A percentile compares a stretch with the other conserved stretches of the same genome.
These are phyloP conservation scores for Ailuropoda melanoleuca DNA, from an alignment of 2,113 vertebrate species.

Conservation along the genomic window DNA sequence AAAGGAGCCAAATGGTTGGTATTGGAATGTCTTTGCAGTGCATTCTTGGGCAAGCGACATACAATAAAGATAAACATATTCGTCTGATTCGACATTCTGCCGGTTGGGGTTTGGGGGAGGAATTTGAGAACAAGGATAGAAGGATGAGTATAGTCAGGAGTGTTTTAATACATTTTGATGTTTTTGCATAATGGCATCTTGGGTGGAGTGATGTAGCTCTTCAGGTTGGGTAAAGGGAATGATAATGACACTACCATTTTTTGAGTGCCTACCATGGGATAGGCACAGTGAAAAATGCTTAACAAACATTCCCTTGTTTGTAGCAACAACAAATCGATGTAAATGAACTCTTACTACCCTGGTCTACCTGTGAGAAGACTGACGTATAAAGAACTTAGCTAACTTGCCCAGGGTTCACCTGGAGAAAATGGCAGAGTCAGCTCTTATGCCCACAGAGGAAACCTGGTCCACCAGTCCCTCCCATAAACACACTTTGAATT, in stretches of 20 bases:
- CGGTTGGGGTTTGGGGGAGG: background rate
- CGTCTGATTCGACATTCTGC: background rate
- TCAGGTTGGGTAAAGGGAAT: background rate
- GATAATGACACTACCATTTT: background rate
- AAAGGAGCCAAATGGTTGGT: background rate
- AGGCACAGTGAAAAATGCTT: background rate
- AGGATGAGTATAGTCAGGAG: background rate
- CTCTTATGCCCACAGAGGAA: fast-evolving
- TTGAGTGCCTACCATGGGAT: background rate
- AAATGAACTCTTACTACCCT: background rate
- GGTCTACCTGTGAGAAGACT: background rate
- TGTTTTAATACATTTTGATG: background rate
- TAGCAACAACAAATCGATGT: background rate
- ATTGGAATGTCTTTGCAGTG: background rate
- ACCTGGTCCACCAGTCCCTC: background rate
- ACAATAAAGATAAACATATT: background rate
- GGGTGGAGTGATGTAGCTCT: background rate
- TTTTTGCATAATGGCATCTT: background rate
- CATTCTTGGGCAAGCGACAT: background rate
- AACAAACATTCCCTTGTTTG: background rate
- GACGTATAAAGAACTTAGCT: background rate
- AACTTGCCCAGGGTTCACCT: background rate
- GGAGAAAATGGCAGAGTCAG: background rate
- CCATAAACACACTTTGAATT: background rate
- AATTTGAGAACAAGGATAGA: background rate